phyloP scores from a whole-genome alignment of 2,888 invertebrate species.

The Fragum sueziense region DNA sequence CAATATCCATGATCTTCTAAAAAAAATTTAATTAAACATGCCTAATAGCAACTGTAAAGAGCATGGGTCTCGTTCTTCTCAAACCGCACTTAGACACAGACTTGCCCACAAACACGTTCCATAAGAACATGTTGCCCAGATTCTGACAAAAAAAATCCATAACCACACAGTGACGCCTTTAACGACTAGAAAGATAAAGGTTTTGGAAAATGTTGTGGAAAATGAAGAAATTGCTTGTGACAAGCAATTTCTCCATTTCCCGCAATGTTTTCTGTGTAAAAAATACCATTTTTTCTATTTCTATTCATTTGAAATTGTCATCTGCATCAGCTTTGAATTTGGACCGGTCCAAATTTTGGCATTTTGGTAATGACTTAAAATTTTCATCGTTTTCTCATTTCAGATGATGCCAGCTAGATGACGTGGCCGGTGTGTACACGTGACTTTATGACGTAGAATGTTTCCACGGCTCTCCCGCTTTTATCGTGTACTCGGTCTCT shows the following conservation, averaged over 20 bases:
- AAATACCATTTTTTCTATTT: not conserved
- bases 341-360: not conserved
- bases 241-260: slow-evolving; percentile 7
- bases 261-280: slow-evolving; percentile 1
- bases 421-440: not conserved
- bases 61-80: too few species aligned
- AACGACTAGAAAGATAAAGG: not conserved
- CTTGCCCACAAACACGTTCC: not conserved
- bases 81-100: not conserved
- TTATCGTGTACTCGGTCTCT: slow-evolving; percentile 52
- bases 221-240: slow-evolving; percentile 11
- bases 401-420: not conserved
- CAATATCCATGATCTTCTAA: too few species aligned
- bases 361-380: not conserved
- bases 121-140: too few species aligned
- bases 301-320: not conserved
- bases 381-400: not conserved
- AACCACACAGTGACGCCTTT: too few species aligned
- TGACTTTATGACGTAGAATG: slow-evolving; percentile 48
- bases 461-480: slow-evolving; percentile 58
- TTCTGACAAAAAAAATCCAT: too few species aligned
- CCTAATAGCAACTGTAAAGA: too few species aligned
- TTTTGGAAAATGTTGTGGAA: too few species aligned
- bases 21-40: too few species aligned
- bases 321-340: not conserved